Evolutionary conservation across 2,888 invertebrate species (phyloP).

Genomic region (Temnothorax ravouxi): DNA sequence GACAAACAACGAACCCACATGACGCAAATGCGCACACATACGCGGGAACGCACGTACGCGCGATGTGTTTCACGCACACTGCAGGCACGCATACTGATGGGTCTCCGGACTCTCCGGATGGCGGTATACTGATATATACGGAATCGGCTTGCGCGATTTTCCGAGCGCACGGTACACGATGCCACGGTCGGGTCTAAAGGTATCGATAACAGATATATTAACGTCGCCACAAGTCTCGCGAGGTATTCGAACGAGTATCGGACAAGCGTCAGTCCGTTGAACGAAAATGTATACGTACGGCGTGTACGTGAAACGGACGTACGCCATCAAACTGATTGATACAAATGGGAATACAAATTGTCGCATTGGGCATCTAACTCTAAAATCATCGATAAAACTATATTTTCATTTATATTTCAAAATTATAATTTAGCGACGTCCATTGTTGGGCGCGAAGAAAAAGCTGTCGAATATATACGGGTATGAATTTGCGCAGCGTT

Average conservation of each 20-base stretch:
- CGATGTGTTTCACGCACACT: conserved; percentile 5
- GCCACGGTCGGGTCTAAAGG: conserved; percentile 13
- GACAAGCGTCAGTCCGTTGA: conserved; percentile 27
- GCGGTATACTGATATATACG: conserved; percentile 14
- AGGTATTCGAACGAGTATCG: conserved; percentile 33
- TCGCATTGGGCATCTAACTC: neutral
- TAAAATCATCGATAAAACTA: neutral
- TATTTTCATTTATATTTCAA: neutral
- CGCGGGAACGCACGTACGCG: neutral
- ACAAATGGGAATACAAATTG: conserved; percentile 2
- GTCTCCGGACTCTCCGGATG: neutral
- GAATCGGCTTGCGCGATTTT: conserved; percentile 33
- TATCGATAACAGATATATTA: conserved; percentile 46
- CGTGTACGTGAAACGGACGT: neutral
- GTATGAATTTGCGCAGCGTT: neutral
- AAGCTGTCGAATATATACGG: neutral
- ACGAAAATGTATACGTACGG: conserved; percentile 19
- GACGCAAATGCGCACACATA: conserved; percentile 64
- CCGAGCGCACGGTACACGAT: conserved; percentile 8
- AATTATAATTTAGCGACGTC: neutral
- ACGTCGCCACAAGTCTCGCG: conserved; percentile 24
- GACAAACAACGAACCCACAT: conserved; percentile 69
- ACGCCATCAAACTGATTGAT: conserved; percentile 10
- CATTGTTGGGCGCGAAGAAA: neutral
- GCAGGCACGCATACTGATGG: conserved; percentile 25